Base-by-base conservation (phyloP, 2,113 vertebrate genomes). In the Burhinus oedicnemus region DNA sequence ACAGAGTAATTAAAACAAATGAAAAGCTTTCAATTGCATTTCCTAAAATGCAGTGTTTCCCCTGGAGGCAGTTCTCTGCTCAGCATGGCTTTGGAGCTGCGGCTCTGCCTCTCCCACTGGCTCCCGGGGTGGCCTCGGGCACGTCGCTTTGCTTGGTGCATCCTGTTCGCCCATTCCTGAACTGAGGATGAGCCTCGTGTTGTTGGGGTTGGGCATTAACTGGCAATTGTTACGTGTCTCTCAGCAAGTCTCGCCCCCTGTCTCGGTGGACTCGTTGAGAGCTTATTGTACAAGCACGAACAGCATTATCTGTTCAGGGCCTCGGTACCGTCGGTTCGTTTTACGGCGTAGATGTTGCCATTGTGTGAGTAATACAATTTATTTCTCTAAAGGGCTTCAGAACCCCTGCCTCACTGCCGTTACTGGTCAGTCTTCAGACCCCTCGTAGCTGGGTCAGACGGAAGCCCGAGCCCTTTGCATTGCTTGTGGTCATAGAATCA, bases 101-200 rank as follows among this genome's bases (percentile, higher is more conserved):
- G 16, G 65, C 83, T 70, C 76, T 65, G 68, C 29, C 54, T 79
- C 75, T 83, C 22, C 38, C 17, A 16, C 57, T 42, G 66, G 3
- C 42, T 91, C 30, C n/a, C 32, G 84, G 45, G 40, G 36, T 58
- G 45, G 77, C 82, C 51, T 45, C 2, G 40, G 89, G 77, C 42
- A 65, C 22, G n/a, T 20, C 5, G 19, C 6, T 30, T 76, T 15
- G 20, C 52, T 61, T 32, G n/a, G 2, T 7, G 40, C 11, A 6
- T 40, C 45, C 71, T 62, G 5, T 51, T 89, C 23, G 11, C 55
- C 84, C 36, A 27, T 47, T 38, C 38, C 5, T 69, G 9, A 5
- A 2, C 7, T 5, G 15, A 60, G 49, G 55, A 12, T 10, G 1
- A 75, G 12, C 44, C 80, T 55, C 4, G 0, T 25, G 20, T 21